These are phyloP conservation scores for Mesocentrotus franciscanus DNA, from an alignment of 53 echinoderm and acorn worm genomes.

Conservation along the genomic window DNA sequence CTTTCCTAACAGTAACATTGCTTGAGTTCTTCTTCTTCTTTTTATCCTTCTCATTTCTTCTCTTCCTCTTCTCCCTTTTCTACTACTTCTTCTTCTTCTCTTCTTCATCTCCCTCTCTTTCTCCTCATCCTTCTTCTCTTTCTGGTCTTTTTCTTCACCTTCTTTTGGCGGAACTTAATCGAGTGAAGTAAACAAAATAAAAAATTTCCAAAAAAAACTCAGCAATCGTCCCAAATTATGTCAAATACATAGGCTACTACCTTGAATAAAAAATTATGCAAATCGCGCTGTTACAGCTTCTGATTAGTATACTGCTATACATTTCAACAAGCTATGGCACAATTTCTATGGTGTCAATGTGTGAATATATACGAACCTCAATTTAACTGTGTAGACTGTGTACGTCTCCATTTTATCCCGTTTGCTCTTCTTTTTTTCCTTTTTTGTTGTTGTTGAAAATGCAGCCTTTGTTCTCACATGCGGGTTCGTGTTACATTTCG, in stretches of 20 bases:
- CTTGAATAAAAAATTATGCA: too few relatives aligned
- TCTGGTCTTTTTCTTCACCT: neutral
- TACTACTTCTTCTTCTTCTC: neutral
- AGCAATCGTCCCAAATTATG: too few relatives aligned
- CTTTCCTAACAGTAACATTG: neutral
- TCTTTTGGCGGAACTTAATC: too few relatives aligned
- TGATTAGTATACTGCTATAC: too few relatives aligned
- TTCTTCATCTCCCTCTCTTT: neutral
- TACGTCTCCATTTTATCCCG: neutral
- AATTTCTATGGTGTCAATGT: neutral
- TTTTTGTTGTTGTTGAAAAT: neutral
- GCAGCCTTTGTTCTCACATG: neutral
- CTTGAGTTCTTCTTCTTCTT: neutral
- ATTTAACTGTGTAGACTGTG: neutral
- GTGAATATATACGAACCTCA: neutral
- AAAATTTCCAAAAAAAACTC: too few relatives aligned
- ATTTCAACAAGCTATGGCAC: neutral
- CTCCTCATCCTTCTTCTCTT: neutral
- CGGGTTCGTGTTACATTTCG: neutral
- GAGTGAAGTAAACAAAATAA: too few relatives aligned
- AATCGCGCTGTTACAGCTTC: too few relatives aligned
- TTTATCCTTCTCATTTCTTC: too few relatives aligned
- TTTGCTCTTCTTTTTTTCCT: neutral
- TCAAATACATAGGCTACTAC: too few relatives aligned
- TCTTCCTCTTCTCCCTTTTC: neutral